phyloP scores from a whole-genome alignment of 1,140 invertebrate species.

The Brachionus angularis region DNA sequence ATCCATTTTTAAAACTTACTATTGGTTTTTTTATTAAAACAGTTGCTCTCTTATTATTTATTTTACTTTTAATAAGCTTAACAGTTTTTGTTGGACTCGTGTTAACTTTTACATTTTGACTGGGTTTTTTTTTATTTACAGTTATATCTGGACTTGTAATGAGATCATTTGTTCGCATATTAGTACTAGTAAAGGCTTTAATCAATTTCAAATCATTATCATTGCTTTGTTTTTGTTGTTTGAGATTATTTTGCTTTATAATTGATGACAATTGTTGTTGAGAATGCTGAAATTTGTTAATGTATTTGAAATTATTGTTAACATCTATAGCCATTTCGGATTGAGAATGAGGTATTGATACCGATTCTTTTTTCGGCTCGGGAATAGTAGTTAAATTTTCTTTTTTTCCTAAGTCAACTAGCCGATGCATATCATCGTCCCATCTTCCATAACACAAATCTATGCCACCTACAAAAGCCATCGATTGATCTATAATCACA shows the following conservation, averaged over 20 bases:
- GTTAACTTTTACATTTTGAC: too few species aligned
- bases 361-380: neutral
- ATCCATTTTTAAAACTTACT: neutral
- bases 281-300: conserved; percentile 21
- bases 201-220: conserved; percentile 22
- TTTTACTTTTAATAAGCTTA: too few species aligned
- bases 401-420: conserved; percentile 44
- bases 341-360: neutral
- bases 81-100: too few species aligned
- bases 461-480: conserved; percentile 89
- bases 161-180: neutral
- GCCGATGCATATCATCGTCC: conserved; percentile 63
- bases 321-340: neutral
- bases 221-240: neutral
- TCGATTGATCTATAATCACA: conserved; percentile 86
- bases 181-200: conserved; percentile 13
- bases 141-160: too few species aligned
- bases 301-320: neutral
- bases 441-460: conserved; percentile 84
- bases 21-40: neutral
- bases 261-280: conserved; percentile 10
- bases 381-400: conserved; percentile 11
- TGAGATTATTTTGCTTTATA: neutral
- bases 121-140: too few species aligned
- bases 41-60: neutral